A percentile compares a stretch with the other conserved stretches of the same genome.
Conservation (phyloP, 2,888 invertebrate genomes). For the Drosophila meridiana region DNA sequence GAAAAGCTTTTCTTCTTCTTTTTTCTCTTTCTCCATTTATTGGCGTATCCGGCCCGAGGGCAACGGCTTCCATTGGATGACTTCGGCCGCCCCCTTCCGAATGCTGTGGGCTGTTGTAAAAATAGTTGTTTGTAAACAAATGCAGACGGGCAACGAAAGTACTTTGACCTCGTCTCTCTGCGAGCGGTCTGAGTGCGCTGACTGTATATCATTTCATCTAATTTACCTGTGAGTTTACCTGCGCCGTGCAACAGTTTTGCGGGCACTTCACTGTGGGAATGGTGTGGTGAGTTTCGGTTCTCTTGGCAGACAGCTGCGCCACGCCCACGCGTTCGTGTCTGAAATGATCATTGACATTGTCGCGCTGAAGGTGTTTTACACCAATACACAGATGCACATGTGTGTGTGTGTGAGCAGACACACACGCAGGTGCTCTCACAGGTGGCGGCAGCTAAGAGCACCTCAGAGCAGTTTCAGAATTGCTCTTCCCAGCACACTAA, state of each 20-base stretch:
- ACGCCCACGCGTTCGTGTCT: slow-evolving; percentile 65
- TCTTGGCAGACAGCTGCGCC: slow-evolving; percentile 60
- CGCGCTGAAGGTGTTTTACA: slow-evolving; percentile 71
- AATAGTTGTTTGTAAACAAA: slow-evolving; percentile 58
- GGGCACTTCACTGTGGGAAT: slow-evolving; percentile 37
- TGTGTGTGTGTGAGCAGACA: background rate
- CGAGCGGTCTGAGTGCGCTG: slow-evolving; percentile 18
- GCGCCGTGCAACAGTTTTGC: slow-evolving; percentile 47
- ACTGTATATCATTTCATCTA: slow-evolving; percentile 26
- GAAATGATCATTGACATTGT: slow-evolving; percentile 80
- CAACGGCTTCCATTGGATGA: slow-evolving; percentile 54
- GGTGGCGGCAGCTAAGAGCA: slow-evolving; percentile 65
- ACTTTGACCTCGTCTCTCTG: slow-evolving; percentile 59
- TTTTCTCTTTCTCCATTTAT: slow-evolving; percentile 17
- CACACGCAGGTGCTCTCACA: slow-evolving; percentile 47
- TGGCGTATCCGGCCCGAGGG: slow-evolving; percentile 46
- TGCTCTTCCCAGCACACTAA: slow-evolving; percentile 60
- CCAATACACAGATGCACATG: slow-evolving; percentile 30
- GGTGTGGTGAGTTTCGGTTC: slow-evolving; percentile 47
- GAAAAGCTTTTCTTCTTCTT: slow-evolving; percentile 22
- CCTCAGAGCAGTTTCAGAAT: slow-evolving; percentile 18
- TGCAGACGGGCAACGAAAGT: slow-evolving; percentile 48
- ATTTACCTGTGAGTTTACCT: slow-evolving; percentile 36
- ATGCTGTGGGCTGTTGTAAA: slow-evolving; percentile 35
- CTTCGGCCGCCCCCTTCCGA: slow-evolving; percentile 6